These are phyloP conservation scores for Coryphaenoides rupestris DNA, from an alignment of 2,113 vertebrate species.

Conservation along the genomic window DNA sequence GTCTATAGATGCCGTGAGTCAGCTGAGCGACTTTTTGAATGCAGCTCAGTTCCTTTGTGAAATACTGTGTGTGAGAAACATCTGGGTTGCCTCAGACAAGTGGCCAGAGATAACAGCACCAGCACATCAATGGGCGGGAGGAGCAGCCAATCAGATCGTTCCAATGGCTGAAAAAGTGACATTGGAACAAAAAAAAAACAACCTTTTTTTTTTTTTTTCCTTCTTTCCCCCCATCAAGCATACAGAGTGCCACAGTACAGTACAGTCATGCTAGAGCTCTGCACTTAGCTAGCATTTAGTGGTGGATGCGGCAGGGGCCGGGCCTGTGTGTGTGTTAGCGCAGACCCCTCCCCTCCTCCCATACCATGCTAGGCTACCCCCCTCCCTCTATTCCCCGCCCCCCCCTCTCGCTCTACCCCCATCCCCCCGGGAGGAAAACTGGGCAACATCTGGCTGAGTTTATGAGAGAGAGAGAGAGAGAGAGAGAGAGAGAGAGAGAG, in stretches of 20 bases:
- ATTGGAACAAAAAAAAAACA: no score
- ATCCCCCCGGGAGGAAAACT: constrained; percentile 64
- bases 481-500: constrained; percentile 22
- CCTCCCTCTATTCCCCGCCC: constrained; percentile 12
- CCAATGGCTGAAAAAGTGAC: no score
- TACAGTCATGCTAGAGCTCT: constrained; percentile 4
- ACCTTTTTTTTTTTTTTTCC: no score
- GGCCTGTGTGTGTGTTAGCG: constrained; percentile 20
- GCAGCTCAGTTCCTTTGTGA: no score
- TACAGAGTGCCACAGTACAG: constrained; percentile 14
- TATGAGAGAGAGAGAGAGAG: constrained; percentile 55
- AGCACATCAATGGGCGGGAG: no score
- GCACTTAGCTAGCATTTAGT: constrained; percentile 35
- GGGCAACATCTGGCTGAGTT: constrained; percentile 79
- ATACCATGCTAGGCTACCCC: constrained; percentile 37
- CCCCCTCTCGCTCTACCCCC: constrained; percentile 34
- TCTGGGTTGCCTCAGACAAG: constrained; percentile 9
- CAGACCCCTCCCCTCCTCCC: constrained; percentile 23
- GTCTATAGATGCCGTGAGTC: no score
- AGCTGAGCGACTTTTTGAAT: no score
- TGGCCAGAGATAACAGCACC: no score
- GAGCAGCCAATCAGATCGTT: no score
- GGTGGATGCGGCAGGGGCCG: constrained; percentile 43
- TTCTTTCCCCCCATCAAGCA: no score
- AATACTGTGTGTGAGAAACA: not conserved